phyloP scores from a whole-genome alignment of 1,140 invertebrate genomes.

The Hyles euphorbiae region DNA sequence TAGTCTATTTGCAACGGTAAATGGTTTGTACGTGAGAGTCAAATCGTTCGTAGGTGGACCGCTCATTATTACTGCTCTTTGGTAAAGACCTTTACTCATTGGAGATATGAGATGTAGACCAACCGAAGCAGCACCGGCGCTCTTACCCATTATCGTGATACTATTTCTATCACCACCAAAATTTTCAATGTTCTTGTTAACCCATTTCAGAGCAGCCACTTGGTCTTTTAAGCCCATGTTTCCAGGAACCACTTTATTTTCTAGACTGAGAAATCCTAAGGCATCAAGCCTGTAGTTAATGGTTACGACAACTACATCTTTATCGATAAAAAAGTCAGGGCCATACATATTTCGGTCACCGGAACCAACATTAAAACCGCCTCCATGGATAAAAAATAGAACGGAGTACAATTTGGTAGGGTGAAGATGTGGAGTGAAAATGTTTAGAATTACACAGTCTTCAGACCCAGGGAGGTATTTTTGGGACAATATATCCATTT shows the following conservation, averaged over 20 bases:
- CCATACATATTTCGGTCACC: constrained; percentile 72
- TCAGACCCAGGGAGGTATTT: constrained; percentile 36
- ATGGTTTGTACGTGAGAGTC: constrained; percentile 16
- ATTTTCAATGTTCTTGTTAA: constrained; percentile 74
- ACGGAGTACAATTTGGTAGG: constrained; percentile 31
- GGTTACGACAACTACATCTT: constrained; percentile 79
- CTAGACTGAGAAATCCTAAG: constrained; percentile 72
- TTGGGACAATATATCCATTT: constrained; percentile 23
- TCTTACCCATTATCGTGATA: constrained; percentile 77
- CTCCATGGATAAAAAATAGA: constrained; percentile 82
- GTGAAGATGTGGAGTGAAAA: constrained; percentile 70
- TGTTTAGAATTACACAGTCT: constrained; percentile 79
- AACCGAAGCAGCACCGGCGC: constrained; percentile 73
- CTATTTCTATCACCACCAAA: constrained; percentile 79
- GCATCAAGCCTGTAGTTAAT: constrained; percentile 75
- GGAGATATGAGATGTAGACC: constrained; percentile 75
- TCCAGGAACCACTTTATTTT: constrained; percentile 60
- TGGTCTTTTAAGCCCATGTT: constrained; percentile 80
- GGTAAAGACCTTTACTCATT: constrained; percentile 74
- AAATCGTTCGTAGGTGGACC: constrained; percentile 25
- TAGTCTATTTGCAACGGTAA: constrained; percentile 37
- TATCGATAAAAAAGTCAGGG: constrained; percentile 77
- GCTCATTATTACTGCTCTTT: constrained; percentile 49
- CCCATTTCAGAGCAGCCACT: constrained; percentile 77
- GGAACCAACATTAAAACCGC: constrained; percentile 77